Percentiles rank a stretch among this genome's conserved stretches.
These are phyloP conservation scores for Butastur rufipennis DNA, from an alignment of 2,113 vertebrate species.

Conservation along the genomic window DNA sequence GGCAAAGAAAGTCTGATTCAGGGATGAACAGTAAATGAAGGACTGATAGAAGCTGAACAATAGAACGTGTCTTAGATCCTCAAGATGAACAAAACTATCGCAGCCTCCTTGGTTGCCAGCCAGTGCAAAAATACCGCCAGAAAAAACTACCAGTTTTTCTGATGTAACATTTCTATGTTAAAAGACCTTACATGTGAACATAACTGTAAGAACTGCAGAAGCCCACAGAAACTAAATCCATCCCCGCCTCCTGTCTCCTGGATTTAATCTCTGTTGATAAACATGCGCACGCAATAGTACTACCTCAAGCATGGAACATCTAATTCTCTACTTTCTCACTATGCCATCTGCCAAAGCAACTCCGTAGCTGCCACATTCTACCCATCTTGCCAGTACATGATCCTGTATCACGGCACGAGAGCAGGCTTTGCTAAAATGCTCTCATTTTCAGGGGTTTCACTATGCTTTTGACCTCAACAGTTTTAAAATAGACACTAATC, in stretches of 20 bases:
- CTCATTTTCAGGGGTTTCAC: background rate
- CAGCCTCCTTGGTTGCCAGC: background rate
- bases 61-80: rapidly evolving
- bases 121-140: background rate
- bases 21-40: background rate
- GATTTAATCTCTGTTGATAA: constrained; percentile 8
- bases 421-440: background rate
- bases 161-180: background rate
- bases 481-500: background rate
- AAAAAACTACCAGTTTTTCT: background rate
- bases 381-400: background rate
- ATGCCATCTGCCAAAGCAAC: constrained; percentile 12
- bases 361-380: background rate
- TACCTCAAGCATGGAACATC: background rate
- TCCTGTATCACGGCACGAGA: background rate
- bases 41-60: background rate
- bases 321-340: background rate
- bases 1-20: rapidly evolving
- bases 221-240: background rate
- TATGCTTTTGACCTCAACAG: background rate
- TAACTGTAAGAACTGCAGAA: background rate
- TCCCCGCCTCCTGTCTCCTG: constrained; percentile 11
- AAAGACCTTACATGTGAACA: background rate
- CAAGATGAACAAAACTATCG: background rate
- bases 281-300: background rate